Evolutionary conservation across 92 coral and sea anemone species (phyloP), one percentile per base, ranked within the genome.

Genomic region (Nematostella vectensis): DNA sequence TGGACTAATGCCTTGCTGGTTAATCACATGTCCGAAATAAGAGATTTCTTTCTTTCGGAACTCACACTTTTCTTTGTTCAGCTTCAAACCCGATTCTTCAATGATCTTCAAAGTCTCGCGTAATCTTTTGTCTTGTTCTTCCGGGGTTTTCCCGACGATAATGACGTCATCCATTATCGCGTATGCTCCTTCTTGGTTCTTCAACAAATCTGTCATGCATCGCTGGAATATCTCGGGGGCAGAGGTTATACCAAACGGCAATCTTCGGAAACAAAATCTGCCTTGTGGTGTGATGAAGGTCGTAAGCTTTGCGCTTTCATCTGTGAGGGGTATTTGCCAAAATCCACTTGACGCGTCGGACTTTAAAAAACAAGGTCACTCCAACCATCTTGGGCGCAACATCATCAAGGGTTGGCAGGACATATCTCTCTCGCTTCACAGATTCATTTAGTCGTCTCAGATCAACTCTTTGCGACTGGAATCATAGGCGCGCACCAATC

Each of bases 401-500:
- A 44, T 65, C 54, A 1, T 65, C 64, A 17, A 65, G 49, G 27
- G 26, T 54, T 25, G 72, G 72, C 27, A 65, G 19, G 1, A 54
- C 42, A 20, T 54, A 65, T 28, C 64, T 65, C 55, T 55, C 63
- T 4, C 40, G 40, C 72, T 40, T 54, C 21, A 65, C 72, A 0
- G 63, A 56, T 20, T 55, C 72, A 16, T 54, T 69, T 22, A 69
- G 27, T 31, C 63, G 63, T 21, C 53, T 69, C 25, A 69, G 52
- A 25, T 69, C 57, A 1, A 61, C 68, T 58, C 27, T 69, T 69
- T 11, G 57, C 37, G 12, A 69, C 75, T 0, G 60, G 67, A 19
- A 57, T 55, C 40, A 68, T 60, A 22, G 68, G 76, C 16, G 76
- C 59, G 39, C 76, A 69, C 68, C 76, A 69, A 25, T 69, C 68